Base-by-base conservation (phyloP, 2,797 vertebrate genomes). In the Acipenser transmontanus region DNA sequence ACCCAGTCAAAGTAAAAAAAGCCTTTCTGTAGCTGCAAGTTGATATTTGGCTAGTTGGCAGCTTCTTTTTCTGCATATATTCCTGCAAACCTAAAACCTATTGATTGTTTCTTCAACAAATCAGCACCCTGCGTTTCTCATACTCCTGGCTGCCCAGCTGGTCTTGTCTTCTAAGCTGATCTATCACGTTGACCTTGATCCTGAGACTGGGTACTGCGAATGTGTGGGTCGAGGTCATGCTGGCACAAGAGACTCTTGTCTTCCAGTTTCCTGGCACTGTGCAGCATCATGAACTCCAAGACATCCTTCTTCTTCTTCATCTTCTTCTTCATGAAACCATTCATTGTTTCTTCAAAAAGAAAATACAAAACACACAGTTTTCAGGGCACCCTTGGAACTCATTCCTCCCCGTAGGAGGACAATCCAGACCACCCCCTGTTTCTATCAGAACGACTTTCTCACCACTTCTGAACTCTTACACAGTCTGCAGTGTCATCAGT, bases 221-320 rank as follows among this genome's bases (percentile, higher is more conserved):
- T 61, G 13, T 52, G 49, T 61, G 12, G 59, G 8, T 51, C 13
- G 12, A 47, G 52, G 56, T 63, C 65, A 67, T 57, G 62, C 61
- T 0, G 66, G 68, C 82, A 86, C 85, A 88, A 86, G 84, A 74
- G 68, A 62, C 73, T 52, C 66, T 82, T 84, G 76, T 86, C 50
- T 52, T 64, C 68, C 69, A 68, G 67, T 74, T 74, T 51, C 47
- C 20, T 78, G 77, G 78, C 50, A 56, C 67, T n/a, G 62, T 49
- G 67, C 11, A 17, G 49, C 51, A 59, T 17, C 56, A n/a, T 59
- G 47, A 70, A 67, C 76, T 79, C 72, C 70, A 77, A 59, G 62
- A 72, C 80, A 76, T 84, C 34, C 2, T 34, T 34, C 34, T 34
- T 34, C 34, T 34, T 34, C 34, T 34, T 34, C 34, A 3, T 34